These are phyloP conservation scores for Neostethus bicornis DNA, from an alignment of 2,797 vertebrate genomes.

Conservation along the genomic window DNA sequence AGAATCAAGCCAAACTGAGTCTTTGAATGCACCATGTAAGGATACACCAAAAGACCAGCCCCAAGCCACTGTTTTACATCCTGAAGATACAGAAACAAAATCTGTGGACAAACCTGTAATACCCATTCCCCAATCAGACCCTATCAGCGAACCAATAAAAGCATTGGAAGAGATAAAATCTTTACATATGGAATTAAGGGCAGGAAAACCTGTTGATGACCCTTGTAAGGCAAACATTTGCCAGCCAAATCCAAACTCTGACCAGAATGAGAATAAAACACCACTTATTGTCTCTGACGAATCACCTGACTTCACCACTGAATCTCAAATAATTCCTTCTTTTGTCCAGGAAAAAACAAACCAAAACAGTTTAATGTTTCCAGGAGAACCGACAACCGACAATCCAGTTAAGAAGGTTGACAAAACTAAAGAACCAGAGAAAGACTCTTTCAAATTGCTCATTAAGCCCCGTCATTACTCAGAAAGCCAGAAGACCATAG, in stretches of 20 bases:
- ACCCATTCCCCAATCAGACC: conserved; percentile 15
- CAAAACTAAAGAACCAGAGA: conserved; percentile 57
- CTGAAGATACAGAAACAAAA: conserved; percentile 13
- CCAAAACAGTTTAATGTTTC: conserved; percentile 9
- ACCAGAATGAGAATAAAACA: conserved; percentile 39
- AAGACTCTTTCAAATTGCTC: conserved; percentile 76
- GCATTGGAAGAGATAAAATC: conserved; percentile 69
- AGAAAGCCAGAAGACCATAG: conserved; percentile 56
- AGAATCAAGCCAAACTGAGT: conserved; percentile 64
- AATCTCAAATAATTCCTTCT: conserved; percentile 5
- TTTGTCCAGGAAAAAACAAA: conserved; percentile 27
- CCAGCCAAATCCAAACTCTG: conserved; percentile 49
- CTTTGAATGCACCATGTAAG: conserved; percentile 42
- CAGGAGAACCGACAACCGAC: conserved; percentile 29
- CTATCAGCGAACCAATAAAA: conserved; percentile 38
- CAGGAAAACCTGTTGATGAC: conserved; percentile 33
- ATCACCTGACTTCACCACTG: conserved; percentile 16
- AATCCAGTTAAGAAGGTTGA: conserved; percentile 25
- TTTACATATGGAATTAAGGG: conserved; percentile 32
- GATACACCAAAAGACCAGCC: conserved; percentile 32
- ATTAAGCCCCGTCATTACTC: conserved; percentile 66
- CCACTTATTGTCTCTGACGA: conserved; percentile 11
- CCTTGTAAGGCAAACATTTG: conserved; percentile 40
- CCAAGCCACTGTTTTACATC: conserved; percentile 26
- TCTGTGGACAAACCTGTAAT: conserved; percentile 16